Conservation (phyloP, 2,888 invertebrate species). For the Nymphalis urticae region DNA sequence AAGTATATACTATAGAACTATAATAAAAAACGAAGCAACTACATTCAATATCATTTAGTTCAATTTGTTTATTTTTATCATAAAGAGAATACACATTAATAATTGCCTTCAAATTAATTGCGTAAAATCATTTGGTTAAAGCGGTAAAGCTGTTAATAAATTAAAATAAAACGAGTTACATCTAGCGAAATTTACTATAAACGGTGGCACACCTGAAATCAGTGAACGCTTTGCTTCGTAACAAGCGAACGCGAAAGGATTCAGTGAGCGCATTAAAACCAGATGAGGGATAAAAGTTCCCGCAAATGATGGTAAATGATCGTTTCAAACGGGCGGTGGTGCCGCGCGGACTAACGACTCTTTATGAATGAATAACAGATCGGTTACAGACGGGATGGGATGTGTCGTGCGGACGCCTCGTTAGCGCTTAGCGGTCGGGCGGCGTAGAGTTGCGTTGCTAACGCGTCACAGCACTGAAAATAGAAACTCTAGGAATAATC, state of each 20-base stretch:
- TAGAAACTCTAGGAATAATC: no score
- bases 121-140: neutral
- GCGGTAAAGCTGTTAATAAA: neutral
- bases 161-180: conserved; percentile 5
- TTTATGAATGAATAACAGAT: conserved; percentile 51
- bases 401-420: conserved; percentile 46
- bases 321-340: conserved; percentile 55
- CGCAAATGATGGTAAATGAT: conserved; percentile 76
- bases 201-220: conserved; percentile 51
- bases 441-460: conserved; percentile 33
- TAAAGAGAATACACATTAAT: no score
- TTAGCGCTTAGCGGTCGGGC: conserved; percentile 42
- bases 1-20: no score
- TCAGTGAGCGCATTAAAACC: conserved; percentile 70
- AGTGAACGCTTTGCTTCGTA: conserved; percentile 52
- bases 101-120: no score
- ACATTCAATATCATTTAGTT: no score
- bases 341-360: conserved; percentile 42
- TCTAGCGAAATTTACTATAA: conserved; percentile 18
- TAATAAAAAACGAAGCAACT: no score
- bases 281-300: conserved; percentile 74
- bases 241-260: conserved; percentile 72
- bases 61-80: no score
- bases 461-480: neutral
- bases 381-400: conserved; percentile 47